Conservation (phyloP, 2,888 invertebrate genomes). For the Taenaris catops region DNA sequence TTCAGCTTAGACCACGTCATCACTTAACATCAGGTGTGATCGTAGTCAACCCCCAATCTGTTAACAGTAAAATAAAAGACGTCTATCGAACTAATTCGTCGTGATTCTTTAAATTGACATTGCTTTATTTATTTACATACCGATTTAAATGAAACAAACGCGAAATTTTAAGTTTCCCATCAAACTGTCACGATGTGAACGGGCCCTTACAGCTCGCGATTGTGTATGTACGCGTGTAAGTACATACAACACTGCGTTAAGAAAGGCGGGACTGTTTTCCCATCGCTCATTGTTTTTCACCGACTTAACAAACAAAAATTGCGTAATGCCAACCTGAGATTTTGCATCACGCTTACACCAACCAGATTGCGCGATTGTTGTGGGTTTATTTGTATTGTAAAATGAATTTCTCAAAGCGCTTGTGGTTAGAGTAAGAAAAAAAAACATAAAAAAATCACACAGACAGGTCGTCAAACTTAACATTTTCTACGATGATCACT, state of each 20-base stretch:
- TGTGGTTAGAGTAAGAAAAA: too few relatives aligned
- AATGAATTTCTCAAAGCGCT: too few relatives aligned
- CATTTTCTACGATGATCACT: too few relatives aligned
- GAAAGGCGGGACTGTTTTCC: slow-evolving; percentile 48
- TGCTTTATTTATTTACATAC: not conserved
- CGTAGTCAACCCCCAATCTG: too few relatives aligned
- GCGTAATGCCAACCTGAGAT: slow-evolving; percentile 23
- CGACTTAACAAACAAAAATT: slow-evolving; percentile 29
- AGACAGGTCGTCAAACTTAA: too few relatives aligned
- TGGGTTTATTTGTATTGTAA: too few relatives aligned
- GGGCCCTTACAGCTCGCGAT: not conserved
- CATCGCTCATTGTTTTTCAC: slow-evolving; percentile 35
- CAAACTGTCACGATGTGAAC: slow-evolving; percentile 3
- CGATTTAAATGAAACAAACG: not conserved
- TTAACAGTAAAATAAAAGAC: too few relatives aligned
- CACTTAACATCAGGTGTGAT: too few relatives aligned
- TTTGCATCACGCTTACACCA: slow-evolving; percentile 7
- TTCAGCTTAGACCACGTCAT: too few relatives aligned
- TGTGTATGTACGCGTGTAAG: slow-evolving; percentile 4
- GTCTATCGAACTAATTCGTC: too few relatives aligned
- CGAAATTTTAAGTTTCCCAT: not conserved
- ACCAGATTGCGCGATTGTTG: slow-evolving; percentile 2
- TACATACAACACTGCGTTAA: slow-evolving; percentile 27
- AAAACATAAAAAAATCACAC: too few relatives aligned
- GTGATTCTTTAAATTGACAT: too few relatives aligned